These are phyloP conservation scores for Gymnosoma rotundatum DNA, from an alignment of 2,888 invertebrate genomes.

Conservation along the genomic window DNA sequence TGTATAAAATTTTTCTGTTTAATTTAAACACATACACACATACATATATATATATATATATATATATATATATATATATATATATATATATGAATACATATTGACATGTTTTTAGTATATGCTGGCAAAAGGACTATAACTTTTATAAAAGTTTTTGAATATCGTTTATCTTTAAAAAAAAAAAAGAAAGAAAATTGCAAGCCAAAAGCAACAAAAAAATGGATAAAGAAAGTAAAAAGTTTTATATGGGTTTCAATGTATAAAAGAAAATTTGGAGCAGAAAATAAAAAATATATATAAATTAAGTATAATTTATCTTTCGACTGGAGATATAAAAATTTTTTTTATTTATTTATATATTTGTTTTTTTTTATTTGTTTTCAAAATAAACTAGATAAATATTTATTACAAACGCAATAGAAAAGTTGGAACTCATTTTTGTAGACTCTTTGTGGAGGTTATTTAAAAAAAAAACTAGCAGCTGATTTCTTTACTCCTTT, in stretches of 20 bases:
- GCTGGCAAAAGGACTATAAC: slow-evolving; percentile 49
- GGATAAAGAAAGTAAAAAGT: slow-evolving; percentile 3
- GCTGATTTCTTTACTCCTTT: background rate
- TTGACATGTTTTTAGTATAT: slow-evolving; percentile 23
- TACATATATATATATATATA: too few species aligned
- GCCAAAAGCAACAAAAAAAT: background rate
- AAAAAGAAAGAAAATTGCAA: slow-evolving; percentile 1
- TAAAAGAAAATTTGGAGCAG: slow-evolving; percentile 36
- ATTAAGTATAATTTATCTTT: slow-evolving; percentile 53
- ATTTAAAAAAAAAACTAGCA: slow-evolving; percentile 6
- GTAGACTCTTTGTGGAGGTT: slow-evolving; percentile 2
- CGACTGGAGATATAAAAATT: background rate
- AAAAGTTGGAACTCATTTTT: slow-evolving; percentile 17
- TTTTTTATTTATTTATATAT: slow-evolving; percentile 6
- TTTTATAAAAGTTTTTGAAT: slow-evolving; percentile 61
- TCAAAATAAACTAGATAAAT: slow-evolving; percentile 49
- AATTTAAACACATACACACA: background rate
- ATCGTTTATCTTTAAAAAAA: slow-evolving; percentile 47
- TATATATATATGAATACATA: slow-evolving; percentile 9
- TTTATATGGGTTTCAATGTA: slow-evolving; percentile 40
- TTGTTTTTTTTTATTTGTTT: slow-evolving; percentile 48
- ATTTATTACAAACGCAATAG: slow-evolving; percentile 23
- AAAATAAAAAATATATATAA: slow-evolving; percentile 7
- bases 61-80: too few species aligned
- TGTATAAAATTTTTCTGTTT: slow-evolving; percentile 30